These are phyloP conservation scores for Meriones unguiculatus DNA, from an alignment of 2,113 vertebrate genomes.

Conservation along the genomic window DNA sequence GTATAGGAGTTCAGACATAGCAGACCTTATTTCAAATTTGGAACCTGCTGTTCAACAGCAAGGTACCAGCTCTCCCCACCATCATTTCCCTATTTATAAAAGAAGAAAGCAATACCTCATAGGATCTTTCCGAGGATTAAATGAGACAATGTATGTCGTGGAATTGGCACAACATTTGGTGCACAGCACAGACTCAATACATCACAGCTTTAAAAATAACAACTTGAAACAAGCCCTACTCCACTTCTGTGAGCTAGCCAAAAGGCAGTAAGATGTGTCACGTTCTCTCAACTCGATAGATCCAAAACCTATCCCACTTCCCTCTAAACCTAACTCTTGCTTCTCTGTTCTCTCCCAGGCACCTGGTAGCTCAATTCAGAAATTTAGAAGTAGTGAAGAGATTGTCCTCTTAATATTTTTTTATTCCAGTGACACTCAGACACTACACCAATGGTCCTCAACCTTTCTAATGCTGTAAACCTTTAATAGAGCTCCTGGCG, in stretches of 20 bases:
- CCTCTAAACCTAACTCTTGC: neutral
- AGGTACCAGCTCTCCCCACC: neutral
- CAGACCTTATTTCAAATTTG: neutral
- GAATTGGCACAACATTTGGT: neutral
- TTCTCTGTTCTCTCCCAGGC: neutral
- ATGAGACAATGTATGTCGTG: neutral
- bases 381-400: neutral
- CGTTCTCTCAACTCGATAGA: neutral
- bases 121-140: neutral
- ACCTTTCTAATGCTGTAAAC: neutral
- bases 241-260: neutral
- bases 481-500: neutral
- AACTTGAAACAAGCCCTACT: neutral
- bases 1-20: neutral
- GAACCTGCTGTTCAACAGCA: neutral
- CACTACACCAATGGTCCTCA: neutral
- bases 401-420: neutral
- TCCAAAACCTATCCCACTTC: neutral
- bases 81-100: neutral
- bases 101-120: neutral
- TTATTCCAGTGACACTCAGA: neutral
- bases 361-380: neutral
- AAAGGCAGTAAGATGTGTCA: neutral
- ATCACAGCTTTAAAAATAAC: constrained; percentile 26
- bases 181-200: neutral